Percentiles rank a stretch among this genome's conserved stretches.
Conservation (phyloP, 2,797 vertebrate genomes). For the Harpagifer antarcticus region DNA sequence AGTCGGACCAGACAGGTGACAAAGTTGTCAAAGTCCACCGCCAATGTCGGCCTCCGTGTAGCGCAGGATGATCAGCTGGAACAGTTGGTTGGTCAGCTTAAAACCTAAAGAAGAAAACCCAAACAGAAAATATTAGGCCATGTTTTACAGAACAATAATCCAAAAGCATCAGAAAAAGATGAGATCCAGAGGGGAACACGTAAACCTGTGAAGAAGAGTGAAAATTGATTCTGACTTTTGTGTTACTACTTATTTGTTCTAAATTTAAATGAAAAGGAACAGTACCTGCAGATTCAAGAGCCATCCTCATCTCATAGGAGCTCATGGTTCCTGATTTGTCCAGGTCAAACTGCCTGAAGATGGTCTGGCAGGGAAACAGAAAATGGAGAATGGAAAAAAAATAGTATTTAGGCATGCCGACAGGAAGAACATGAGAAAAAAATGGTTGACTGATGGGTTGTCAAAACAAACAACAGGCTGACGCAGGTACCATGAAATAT, state of each 20-base stretch:
- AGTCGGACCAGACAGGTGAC: conserved; percentile 94
- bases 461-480: conserved; percentile 25
- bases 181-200: neutral
- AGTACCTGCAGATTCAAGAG: conserved; percentile 91
- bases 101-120: conserved; percentile 84
- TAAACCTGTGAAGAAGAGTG: too few relatives aligned
- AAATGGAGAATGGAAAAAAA: neutral
- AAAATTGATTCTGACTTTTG: neutral
- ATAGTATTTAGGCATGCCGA: too few relatives aligned
- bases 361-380: conserved; percentile 70
- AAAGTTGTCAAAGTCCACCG: conserved; percentile 94
- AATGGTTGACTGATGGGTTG: neutral
- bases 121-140: neutral
- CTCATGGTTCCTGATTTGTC: conserved; percentile 97
- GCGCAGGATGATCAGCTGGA: conserved; percentile 94
- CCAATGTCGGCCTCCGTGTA: conserved; percentile 92
- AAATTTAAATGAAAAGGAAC: neutral
- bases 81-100: conserved; percentile 91
- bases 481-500: neutral
- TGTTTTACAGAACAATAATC: neutral
- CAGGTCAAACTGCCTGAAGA: conserved; percentile 93
- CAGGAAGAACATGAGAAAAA: neutral
- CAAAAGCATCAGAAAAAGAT: neutral
- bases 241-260: neutral
- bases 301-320: conserved; percentile 95